Conservation (phyloP, 2,888 invertebrate species). For the Mechanitis messenoides region DNA sequence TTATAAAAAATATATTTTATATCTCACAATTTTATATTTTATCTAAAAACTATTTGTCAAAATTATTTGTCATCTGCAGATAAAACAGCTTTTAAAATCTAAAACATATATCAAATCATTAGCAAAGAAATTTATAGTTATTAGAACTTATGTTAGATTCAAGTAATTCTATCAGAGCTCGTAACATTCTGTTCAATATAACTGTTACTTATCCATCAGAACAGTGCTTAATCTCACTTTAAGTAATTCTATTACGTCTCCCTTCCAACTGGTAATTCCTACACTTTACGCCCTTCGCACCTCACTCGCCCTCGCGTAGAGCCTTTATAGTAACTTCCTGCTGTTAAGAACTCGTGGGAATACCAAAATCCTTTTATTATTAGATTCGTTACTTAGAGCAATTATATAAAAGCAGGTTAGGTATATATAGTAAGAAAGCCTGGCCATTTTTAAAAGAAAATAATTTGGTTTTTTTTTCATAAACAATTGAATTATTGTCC, state of each 20-base stretch:
- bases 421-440: too few relatives aligned
- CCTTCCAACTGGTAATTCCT: background rate
- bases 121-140: background rate
- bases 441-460: too few relatives aligned
- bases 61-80: too few relatives aligned
- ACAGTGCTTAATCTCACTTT: conserved; percentile 1
- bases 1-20: too few relatives aligned
- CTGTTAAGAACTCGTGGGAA: background rate
- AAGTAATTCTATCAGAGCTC: background rate
- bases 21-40: too few relatives aligned
- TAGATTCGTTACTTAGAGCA: background rate
- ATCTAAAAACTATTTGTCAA: too few relatives aligned
- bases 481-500: too few relatives aligned
- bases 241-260: background rate
- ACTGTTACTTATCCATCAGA: background rate
- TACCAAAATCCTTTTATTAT: background rate
- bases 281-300: background rate
- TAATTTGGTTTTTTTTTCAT: too few relatives aligned
- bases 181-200: background rate
- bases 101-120: too few relatives aligned
- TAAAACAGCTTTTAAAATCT: too few relatives aligned
- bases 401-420: background rate
- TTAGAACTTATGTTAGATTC: background rate
- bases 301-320: background rate
- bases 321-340: background rate